Base-by-base conservation (phyloP, 2,888 invertebrate genomes). In the Sarcophaga caerulescens region DNA sequence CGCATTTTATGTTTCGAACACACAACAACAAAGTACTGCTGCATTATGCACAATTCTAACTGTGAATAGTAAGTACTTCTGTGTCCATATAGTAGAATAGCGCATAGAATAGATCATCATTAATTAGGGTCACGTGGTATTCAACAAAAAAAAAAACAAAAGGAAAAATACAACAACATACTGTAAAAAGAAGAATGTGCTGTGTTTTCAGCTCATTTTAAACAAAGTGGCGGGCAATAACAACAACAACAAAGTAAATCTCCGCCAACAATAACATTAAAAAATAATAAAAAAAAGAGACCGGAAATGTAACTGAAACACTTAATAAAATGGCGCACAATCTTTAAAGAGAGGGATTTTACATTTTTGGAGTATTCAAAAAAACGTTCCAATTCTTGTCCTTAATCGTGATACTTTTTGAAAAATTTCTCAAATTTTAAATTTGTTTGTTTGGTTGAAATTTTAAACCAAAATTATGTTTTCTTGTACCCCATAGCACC, bases 101-200 rank as follows among this genome's bases (percentile, higher is more conserved):
- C 1, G 10, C 35, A 35, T 35, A 35, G 35, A 35, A 35, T 85
- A 83, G 83, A 83, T 85, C 85, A 85, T 81, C 81, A 85, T 83
- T 80, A 77, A 85, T 85, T 85, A 85, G 83, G 85, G 85, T 85
- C 85, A 85, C 85, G 85, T 83, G 85, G 74, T 79, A 59, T 12
- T 60, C 23, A 52, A 35, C 68, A 84, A 11, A 47, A 59, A 65
- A 35, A 21, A 70, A 63, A 47, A 35, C n/a, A n/a, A 35, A 35
- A 25, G 25, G 69, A 75, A 80, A 35, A 69, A 14, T 17, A 4
- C 14, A 57, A 25, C 66, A 12, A 74, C 10, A 35, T n/a, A 19
- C n/a, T 59, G 25, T 63, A 70, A 21, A 70, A 76, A 57, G 60
- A 35, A 35, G 8, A 35, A 35, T 35, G 8, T 35, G 44, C 52